A percentile compares a stretch with the other conserved stretches of the same genome.
Conservation (phyloP, 1,140 invertebrate genomes). For the Euglossa dilemma region DNA sequence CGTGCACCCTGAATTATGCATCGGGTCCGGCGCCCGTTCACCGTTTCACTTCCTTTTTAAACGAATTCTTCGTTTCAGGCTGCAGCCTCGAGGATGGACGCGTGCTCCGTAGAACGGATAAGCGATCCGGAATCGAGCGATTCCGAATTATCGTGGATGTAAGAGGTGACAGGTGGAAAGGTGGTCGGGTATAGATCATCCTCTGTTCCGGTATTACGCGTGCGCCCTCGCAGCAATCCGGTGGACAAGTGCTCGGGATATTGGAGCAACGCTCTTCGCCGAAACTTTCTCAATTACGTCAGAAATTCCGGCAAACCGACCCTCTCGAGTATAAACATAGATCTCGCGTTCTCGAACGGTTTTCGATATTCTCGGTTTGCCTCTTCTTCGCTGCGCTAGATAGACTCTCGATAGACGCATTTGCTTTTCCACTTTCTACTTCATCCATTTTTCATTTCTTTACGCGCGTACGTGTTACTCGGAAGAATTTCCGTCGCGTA, state of each 20-base stretch:
- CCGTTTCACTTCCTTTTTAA: not conserved
- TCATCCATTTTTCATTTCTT: not conserved
- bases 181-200: not conserved
- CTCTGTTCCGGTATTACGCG: conserved; percentile 16
- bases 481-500: not conserved
- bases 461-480: not conserved
- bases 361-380: not conserved
- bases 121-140: not conserved
- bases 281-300: conserved; percentile 34
- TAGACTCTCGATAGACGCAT: not conserved
- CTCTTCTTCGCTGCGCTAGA: not conserved
- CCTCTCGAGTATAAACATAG: not conserved
- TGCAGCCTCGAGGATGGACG: too few relatives aligned
- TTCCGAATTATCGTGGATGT: not conserved
- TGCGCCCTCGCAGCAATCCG: conserved; percentile 12
- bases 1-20: not conserved
- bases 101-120: not conserved
- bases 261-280: not conserved
- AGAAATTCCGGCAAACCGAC: not conserved
- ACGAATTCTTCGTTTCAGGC: not conserved
- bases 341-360: not conserved
- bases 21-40: not conserved
- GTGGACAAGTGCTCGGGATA: conserved; percentile 14
- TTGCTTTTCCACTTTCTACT: not conserved
- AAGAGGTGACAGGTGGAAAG: conserved; percentile 2